Evolutionary conservation across 2,888 invertebrate species (phyloP).

Genomic region (Euzetes globulus): DNA sequence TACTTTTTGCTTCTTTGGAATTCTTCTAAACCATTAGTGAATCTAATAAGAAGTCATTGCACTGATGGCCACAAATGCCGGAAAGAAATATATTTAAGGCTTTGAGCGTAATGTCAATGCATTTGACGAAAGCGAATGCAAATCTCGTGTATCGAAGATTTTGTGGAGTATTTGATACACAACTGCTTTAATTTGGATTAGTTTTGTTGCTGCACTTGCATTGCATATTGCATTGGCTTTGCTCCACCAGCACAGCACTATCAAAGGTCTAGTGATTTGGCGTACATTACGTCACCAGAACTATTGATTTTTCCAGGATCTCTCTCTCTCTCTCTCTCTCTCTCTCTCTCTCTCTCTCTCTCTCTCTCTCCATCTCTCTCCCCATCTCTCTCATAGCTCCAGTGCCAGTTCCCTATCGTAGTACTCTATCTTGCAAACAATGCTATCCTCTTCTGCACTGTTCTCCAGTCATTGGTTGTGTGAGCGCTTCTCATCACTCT

Average conservation of each 20-base stretch:
- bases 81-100: background rate
- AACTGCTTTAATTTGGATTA: constrained; percentile 26
- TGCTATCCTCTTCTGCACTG: background rate
- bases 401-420: background rate
- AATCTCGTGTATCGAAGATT: background rate
- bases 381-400: background rate
- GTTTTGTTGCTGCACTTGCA: background rate
- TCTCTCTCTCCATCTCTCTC: background rate
- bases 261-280: constrained; percentile 19
- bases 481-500: background rate
- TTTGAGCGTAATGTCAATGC: constrained; percentile 1
- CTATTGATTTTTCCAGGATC: constrained; percentile 5
- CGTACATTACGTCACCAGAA: constrained; percentile 21
- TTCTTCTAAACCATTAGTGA: background rate
- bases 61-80: background rate
- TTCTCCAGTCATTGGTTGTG: background rate
- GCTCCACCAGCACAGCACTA: background rate
- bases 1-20: background rate
- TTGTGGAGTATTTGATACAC: background rate
- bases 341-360: constrained; percentile 20
- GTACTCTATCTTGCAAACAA: background rate
- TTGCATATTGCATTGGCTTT: background rate
- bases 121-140: constrained; percentile 1
- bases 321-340: constrained; percentile 23
- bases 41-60: background rate